Evolutionary conservation across 2,888 invertebrate species (phyloP), one percentile per base, ranked within the genome.

Genomic region (Drosophila vallismaia): DNA sequence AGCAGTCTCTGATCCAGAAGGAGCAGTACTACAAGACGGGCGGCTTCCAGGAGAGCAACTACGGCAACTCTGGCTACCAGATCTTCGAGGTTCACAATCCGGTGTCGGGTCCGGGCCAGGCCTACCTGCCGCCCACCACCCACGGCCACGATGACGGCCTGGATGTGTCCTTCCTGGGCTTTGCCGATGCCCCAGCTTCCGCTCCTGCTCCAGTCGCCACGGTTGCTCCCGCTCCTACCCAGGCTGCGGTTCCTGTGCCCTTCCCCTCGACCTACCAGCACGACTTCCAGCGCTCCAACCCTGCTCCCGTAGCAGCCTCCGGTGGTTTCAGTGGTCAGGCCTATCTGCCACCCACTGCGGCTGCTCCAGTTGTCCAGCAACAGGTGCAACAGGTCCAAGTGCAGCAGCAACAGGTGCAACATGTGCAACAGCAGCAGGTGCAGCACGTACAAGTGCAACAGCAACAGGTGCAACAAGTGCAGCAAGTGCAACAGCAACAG

Each of bases 31-130:
- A 57, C 42, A 57, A 57, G 52, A 57, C 57, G 31, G 57, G 57
- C 24, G 31, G 74, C 28, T 88, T 88, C 56, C 74, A 86, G 74
- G 86, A 89, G 66, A 77, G 80, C 29, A 80, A 55, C 42, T 86
- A 82, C 50, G 90, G 68, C 36, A 81, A 86, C 48, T 79, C 86
- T 0, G 77, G 75, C 31, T 89, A 89, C 58, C 80, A 90, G 55
- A 77, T 86, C 36, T 90, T 86, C 12, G 85, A 89, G 74, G 88
- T 90, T 54, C 89, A 89, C 71, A 90, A 85, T 57, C 79, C 82
- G 5, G 81, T 81, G 33, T 68, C 74, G 29, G 73, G 57, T 59
- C 69, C 76, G 48, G 55, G 29, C 8, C 48, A 67, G 24, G 70
- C 58, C 19, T 81, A 84, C 33, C 19, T 86, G 63, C 80, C 79